Evolutionary conservation across 2,113 vertebrate species (phyloP).

Genomic region (Suricata suricatta): DNA sequence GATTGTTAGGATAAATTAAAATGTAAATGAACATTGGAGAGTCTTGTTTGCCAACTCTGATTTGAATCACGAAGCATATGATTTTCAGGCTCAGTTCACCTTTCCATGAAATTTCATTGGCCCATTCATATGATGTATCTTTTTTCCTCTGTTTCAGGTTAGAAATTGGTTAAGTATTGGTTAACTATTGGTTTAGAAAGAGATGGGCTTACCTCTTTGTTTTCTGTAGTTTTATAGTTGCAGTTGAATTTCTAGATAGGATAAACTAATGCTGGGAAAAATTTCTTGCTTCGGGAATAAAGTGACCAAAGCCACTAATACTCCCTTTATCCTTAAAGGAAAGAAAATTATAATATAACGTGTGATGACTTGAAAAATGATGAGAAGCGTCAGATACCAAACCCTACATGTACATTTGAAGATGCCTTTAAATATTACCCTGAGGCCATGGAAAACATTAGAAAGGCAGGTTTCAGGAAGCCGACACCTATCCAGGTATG

Average conservation of each 20-base stretch:
- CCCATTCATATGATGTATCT: background rate
- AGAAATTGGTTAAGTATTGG: background rate
- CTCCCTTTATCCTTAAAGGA: constrained; percentile 84
- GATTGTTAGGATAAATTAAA: background rate
- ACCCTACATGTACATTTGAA: constrained; percentile 91
- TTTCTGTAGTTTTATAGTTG: background rate
- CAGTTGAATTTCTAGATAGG: constrained; percentile 11
- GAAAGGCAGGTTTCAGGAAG: constrained; percentile 90
- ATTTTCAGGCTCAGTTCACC: background rate
- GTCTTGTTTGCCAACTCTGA: background rate
- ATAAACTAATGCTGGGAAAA: background rate
- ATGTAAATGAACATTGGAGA: background rate
- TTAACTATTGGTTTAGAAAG: background rate
- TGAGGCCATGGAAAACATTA: constrained; percentile 93
- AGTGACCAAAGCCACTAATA: constrained; percentile 34
- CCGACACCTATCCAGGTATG: constrained; percentile 98
- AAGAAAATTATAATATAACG: constrained; percentile 93
- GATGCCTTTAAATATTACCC: constrained; percentile 93
- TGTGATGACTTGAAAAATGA: constrained; percentile 94
- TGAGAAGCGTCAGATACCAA: constrained; percentile 90
- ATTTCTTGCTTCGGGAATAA: background rate
- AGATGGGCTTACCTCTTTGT: background rate
- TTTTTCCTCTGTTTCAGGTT: background rate
- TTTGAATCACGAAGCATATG: background rate
- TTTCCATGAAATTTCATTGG: constrained; percentile 6